These are phyloP conservation scores for Chrysolina oricalcia DNA, from an alignment of 2,888 invertebrate genomes.

Conservation along the genomic window DNA sequence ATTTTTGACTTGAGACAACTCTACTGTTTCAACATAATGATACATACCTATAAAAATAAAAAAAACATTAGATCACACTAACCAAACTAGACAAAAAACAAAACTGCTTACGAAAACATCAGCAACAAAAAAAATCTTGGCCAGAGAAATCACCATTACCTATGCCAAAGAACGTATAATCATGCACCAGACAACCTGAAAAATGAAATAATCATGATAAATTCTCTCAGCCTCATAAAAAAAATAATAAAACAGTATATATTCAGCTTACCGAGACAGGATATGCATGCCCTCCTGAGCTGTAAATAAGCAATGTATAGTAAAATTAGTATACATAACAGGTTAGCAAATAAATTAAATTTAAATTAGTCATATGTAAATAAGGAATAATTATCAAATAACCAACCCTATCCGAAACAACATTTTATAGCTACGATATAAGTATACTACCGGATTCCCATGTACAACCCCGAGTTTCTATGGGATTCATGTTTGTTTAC, in stretches of 20 bases:
- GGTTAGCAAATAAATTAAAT: background rate
- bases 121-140: too few relatives aligned
- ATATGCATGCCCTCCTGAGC: too few relatives aligned
- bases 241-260: too few relatives aligned
- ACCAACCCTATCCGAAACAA: background rate
- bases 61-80: constrained; percentile 5
- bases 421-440: background rate
- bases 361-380: background rate
- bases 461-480: too few relatives aligned
- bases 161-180: too few relatives aligned
- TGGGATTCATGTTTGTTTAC: too few relatives aligned
- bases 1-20: too few relatives aligned
- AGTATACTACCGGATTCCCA: too few relatives aligned
- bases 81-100: constrained; percentile 8
- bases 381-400: background rate
- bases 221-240: constrained; percentile 1
- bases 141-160: too few relatives aligned
- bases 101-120: background rate
- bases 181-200: constrained; percentile 2
- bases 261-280: too few relatives aligned
- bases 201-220: background rate
- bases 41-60: too few relatives aligned
- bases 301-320: background rate
- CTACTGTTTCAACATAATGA: too few relatives aligned
- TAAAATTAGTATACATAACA: background rate